phyloP scores from a whole-genome alignment of 2,888 invertebrate species.

The Cinara cedri region DNA sequence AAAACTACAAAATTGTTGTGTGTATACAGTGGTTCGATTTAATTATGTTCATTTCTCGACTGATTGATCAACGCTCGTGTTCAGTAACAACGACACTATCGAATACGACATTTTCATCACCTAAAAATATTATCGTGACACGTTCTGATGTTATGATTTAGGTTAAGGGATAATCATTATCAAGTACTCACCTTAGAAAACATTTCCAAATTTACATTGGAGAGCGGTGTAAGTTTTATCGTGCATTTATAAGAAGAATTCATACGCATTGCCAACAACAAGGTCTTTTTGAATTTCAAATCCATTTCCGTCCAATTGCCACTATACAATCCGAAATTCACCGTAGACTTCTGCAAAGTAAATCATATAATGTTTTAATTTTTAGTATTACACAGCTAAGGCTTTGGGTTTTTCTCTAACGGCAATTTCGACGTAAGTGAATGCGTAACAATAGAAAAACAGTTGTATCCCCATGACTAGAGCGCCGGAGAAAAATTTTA shows the following conservation, averaged over 20 bases:
- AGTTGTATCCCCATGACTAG: too few relatives aligned
- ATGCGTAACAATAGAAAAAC: too few relatives aligned
- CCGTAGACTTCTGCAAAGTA: neutral
- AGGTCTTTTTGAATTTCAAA: neutral
- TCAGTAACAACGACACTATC: neutral
- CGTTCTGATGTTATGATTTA: neutral
- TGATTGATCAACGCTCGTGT: neutral
- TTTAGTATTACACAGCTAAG: too few relatives aligned
- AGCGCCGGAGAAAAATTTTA: too few relatives aligned
- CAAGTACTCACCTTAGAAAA: neutral
- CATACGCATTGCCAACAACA: neutral
- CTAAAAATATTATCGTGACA: neutral
- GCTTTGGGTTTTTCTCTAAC: too few relatives aligned
- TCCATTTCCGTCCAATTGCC: neutral
- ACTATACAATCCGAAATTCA: constrained; percentile 17
- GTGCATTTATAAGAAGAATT: neutral
- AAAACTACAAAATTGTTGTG: too few relatives aligned
- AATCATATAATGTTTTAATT: too few relatives aligned
- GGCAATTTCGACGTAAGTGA: too few relatives aligned
- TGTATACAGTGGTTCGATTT: too few relatives aligned
- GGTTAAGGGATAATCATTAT: neutral
- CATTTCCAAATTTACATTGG: neutral
- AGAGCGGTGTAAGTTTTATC: neutral
- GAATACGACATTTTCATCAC: neutral
- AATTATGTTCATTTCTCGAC: neutral